A percentile compares a stretch with the other conserved stretches of the same genome.
Evolutionary conservation across 2,888 invertebrate species (phyloP).

Genomic region (Micropterix aruncella): DNA sequence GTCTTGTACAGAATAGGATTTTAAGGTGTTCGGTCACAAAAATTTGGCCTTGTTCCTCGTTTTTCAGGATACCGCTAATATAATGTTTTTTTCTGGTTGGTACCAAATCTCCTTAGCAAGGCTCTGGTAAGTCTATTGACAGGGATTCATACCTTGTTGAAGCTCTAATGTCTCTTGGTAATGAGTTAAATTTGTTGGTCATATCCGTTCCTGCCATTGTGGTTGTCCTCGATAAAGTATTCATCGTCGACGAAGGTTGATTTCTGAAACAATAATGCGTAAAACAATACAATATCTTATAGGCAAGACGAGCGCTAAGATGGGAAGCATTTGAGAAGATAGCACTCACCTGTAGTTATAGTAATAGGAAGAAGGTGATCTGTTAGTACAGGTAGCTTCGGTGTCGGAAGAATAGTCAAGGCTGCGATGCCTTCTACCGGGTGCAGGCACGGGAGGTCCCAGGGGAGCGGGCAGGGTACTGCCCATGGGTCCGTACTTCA

Average conservation of each 20-base stretch:
- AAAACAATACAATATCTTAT: no score
- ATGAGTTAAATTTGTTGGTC: conserved; percentile 56
- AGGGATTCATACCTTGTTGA: conserved; percentile 41
- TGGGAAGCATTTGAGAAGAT: background rate
- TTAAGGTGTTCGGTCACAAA: no score
- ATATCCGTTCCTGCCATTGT: conserved; percentile 39
- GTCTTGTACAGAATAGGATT: no score
- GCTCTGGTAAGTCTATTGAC: no score
- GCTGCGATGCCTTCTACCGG: conserved; percentile 62
- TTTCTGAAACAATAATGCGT: conserved; percentile 18
- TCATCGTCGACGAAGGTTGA: conserved; percentile 25
- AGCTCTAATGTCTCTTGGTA: conserved; percentile 54
- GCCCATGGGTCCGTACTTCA: conserved; percentile 35
- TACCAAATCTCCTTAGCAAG: no score
- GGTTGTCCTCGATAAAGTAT: conserved; percentile 27
- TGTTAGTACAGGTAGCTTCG: conserved; percentile 75
- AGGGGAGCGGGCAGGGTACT: conserved; percentile 22
- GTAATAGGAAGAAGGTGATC: conserved; percentile 62
- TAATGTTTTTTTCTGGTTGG: no score
- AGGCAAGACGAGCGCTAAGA: background rate
- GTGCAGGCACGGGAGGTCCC: conserved; percentile 24
- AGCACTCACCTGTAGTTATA: conserved; percentile 37
- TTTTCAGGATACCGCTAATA: no score
- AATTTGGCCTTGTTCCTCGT: no score
- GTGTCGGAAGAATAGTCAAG: conserved; percentile 92